These are phyloP conservation scores for Tenthredo distinguenda DNA, from an alignment of 2,888 invertebrate species.

Conservation along the genomic window DNA sequence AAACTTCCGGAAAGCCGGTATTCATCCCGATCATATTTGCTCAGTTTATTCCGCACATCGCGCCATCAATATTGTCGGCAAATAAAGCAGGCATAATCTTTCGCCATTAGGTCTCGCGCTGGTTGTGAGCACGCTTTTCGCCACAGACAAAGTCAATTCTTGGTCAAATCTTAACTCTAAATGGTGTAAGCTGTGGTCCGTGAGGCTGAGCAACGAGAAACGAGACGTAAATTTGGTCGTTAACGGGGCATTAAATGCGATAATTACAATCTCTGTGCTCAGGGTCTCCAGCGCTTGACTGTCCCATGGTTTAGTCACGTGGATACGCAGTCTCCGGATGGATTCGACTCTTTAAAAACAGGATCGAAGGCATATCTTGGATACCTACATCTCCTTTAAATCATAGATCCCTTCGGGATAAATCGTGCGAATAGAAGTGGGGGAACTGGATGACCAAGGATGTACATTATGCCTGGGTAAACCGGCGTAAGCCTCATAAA, in stretches of 20 bases:
- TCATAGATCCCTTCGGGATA: neutral
- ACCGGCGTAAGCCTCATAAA: conserved; percentile 1
- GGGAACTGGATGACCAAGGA: neutral
- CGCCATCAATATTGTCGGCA: neutral
- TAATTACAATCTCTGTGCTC: neutral
- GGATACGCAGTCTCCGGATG: neutral
- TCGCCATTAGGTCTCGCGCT: neutral
- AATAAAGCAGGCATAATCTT: neutral
- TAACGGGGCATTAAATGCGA: neutral
- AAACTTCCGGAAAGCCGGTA: neutral
- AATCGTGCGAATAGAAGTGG: neutral
- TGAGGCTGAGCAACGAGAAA: neutral
- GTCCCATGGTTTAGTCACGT: neutral
- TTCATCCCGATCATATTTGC: neutral
- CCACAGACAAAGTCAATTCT: conserved; percentile 3
- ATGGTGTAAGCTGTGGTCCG: no score
- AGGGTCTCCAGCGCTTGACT: neutral
- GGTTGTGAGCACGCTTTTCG: neutral
- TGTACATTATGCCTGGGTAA: conserved; percentile 1
- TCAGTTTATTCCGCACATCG: neutral
- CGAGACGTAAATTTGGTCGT: neutral
- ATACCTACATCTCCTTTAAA: conserved; percentile 14
- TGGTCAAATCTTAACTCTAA: neutral
- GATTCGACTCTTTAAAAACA: conserved; percentile 4
- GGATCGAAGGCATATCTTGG: neutral